These are phyloP conservation scores for Varanus komodoensis DNA, from an alignment of 2,113 vertebrate genomes.

Conservation along the genomic window DNA sequence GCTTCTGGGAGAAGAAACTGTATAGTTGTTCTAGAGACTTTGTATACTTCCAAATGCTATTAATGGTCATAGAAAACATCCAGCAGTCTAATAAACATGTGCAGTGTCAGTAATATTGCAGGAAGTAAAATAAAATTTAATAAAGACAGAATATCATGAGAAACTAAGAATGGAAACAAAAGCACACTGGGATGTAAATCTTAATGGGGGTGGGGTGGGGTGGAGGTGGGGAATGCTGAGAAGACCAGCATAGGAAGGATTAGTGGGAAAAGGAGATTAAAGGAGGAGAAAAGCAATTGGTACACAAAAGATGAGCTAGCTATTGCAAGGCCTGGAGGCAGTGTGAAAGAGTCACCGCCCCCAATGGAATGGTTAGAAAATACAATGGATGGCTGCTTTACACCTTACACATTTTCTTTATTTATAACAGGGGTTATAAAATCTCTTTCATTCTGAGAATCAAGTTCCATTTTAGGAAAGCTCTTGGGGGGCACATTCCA, in stretches of 20 bases:
- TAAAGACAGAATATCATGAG: conserved; percentile 2
- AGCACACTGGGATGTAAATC: conserved; percentile 16
- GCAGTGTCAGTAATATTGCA: not conserved
- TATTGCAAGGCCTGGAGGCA: not conserved
- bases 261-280: not conserved
- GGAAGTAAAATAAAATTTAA: not conserved
- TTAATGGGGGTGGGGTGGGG: not conserved
- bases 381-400: not conserved
- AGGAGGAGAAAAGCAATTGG: conserved; percentile 8
- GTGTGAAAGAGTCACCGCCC: not conserved
- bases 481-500: too few species aligned
- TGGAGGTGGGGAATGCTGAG: not conserved
- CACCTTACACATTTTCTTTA: not conserved
- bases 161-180: conserved; percentile 1
- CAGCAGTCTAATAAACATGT: not conserved
- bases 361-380: not conserved
- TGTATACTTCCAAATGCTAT: not conserved
- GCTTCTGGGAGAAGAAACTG: not conserved
- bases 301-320: conserved; percentile 5
- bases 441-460: too few species aligned
- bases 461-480: too few species aligned
- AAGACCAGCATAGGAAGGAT: conserved; percentile 22
- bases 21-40: not conserved
- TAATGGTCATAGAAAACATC: not conserved
- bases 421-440: not conserved